A percentile compares a stretch with the other conserved stretches of the same genome.
phyloP scores from a whole-genome alignment of 64 coral and sea anemone genomes.

The Trachythela sp. region DNA sequence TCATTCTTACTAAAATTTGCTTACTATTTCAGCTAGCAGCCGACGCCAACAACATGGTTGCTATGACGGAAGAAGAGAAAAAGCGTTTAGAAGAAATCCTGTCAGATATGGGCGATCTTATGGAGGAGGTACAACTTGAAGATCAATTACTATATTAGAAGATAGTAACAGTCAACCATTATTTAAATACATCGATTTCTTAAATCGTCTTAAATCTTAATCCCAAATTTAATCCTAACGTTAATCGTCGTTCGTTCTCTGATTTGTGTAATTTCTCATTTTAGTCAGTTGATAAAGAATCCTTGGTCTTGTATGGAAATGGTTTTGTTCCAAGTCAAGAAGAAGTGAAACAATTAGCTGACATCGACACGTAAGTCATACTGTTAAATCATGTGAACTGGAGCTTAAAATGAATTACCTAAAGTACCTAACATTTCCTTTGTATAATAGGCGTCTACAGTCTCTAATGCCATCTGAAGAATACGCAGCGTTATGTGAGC shows the following conservation, averaged over 20 bases:
- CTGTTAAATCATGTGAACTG: background rate
- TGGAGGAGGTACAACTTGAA: background rate
- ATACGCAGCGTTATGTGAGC: slow-evolving; percentile 51
- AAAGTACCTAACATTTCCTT: background rate
- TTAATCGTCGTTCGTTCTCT: background rate
- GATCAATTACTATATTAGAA: background rate
- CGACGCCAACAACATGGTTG: slow-evolving; percentile 76
- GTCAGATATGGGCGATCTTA: slow-evolving; percentile 60
- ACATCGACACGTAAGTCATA: slow-evolving; percentile 74
- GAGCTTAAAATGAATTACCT: too few species aligned
- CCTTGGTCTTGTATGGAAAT: slow-evolving; percentile 25
- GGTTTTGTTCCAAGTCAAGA: slow-evolving; percentile 70
- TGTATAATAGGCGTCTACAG: slow-evolving; percentile 58
- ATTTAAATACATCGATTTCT: background rate
- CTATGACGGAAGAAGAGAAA: slow-evolving; percentile 94
- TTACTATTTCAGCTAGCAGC: slow-evolving; percentile 60
- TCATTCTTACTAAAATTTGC: too few species aligned
- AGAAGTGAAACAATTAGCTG: slow-evolving; percentile 50
- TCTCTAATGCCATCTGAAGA: slow-evolving; percentile 69
- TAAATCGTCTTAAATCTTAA: too few species aligned
- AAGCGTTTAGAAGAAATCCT: slow-evolving; percentile 70
- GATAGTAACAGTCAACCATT: too few species aligned
- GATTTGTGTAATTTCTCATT: background rate
- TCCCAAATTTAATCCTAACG: background rate
- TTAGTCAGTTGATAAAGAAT: background rate